Percentiles rank a stretch among this genome's conserved stretches.
Conservation (phyloP, 2,888 invertebrate genomes). For the Phasia obesa region DNA sequence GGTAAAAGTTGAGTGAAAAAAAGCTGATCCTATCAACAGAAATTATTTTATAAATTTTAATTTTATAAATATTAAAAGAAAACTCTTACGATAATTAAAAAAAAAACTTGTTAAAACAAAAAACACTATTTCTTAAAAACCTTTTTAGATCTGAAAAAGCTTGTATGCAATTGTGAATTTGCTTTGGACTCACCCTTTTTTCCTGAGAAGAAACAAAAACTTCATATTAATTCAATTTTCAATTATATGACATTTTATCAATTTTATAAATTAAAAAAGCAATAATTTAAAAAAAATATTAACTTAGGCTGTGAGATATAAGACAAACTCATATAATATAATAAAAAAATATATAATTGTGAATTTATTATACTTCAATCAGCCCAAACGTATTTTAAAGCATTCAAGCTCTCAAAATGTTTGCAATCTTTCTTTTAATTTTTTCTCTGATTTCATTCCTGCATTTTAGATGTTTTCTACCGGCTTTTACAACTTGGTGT, state of each 20-base stretch:
- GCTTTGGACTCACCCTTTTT: neutral
- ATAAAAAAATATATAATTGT: constrained; percentile 19
- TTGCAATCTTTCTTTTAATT: constrained; percentile 34
- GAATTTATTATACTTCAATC: constrained; percentile 43
- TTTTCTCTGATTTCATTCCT: constrained; percentile 1
- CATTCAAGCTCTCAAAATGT: constrained; percentile 44
- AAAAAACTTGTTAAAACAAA: too few species aligned
- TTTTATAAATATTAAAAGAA: neutral
- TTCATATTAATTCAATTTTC: neutral
- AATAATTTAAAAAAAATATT: constrained; percentile 17
- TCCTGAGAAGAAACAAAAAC: neutral
- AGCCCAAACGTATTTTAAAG: constrained; percentile 30
- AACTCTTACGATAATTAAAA: too few species aligned
- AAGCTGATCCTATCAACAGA: neutral
- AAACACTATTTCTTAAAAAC: too few species aligned
- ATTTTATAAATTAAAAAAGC: neutral
- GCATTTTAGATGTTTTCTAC: constrained; percentile 49
- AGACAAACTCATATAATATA: constrained; percentile 29
- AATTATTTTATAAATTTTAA: neutral
- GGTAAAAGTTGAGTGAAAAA: too few species aligned
- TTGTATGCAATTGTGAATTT: too few species aligned
- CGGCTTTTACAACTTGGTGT: constrained; percentile 47
- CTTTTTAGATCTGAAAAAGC: too few species aligned
- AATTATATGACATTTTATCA: constrained; percentile 34
- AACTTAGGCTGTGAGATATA: constrained; percentile 54